phyloP scores from a whole-genome alignment of 1,140 invertebrate species.

The Metopolophium dirhodum region DNA sequence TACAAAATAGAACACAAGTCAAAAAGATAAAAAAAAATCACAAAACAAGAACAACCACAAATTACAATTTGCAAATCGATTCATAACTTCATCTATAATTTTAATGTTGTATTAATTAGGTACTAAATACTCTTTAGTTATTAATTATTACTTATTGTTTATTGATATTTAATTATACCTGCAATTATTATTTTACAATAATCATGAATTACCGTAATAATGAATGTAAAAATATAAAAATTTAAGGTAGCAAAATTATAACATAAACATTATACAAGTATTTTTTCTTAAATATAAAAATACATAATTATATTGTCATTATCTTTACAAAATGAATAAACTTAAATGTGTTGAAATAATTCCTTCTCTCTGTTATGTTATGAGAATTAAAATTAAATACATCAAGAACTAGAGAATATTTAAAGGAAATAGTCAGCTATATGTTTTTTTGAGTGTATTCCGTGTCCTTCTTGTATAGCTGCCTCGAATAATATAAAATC shows the following conservation, averaged over 20 bases:
- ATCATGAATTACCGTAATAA: neutral
- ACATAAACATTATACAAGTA: neutral
- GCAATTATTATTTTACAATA: too few species aligned
- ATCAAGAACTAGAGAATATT: conserved; percentile 37
- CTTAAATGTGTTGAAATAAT: neutral
- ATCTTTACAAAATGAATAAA: conserved; percentile 5
- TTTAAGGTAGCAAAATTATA: conserved; percentile 1
- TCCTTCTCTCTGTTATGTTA: neutral
- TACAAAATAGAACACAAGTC: too few species aligned
- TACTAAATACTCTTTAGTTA: too few species aligned
- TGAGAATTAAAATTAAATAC: conserved; percentile 33
- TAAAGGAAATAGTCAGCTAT: conserved; percentile 98
- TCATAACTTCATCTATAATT: too few species aligned
- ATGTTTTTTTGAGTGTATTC: conserved; percentile 97
- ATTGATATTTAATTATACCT: too few species aligned
- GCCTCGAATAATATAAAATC: conserved; percentile 99
- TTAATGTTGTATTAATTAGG: too few species aligned
- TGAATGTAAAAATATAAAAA: neutral
- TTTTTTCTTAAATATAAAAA: conserved; percentile 6
- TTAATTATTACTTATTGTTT: too few species aligned
- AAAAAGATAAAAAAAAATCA: too few species aligned
- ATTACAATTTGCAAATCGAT: too few species aligned
- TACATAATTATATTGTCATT: conserved; percentile 33
- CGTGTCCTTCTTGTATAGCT: conserved; percentile 95
- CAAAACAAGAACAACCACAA: too few species aligned